phyloP scores from a whole-genome alignment of 2,113 vertebrate genomes.

The Nestor notabilis region DNA sequence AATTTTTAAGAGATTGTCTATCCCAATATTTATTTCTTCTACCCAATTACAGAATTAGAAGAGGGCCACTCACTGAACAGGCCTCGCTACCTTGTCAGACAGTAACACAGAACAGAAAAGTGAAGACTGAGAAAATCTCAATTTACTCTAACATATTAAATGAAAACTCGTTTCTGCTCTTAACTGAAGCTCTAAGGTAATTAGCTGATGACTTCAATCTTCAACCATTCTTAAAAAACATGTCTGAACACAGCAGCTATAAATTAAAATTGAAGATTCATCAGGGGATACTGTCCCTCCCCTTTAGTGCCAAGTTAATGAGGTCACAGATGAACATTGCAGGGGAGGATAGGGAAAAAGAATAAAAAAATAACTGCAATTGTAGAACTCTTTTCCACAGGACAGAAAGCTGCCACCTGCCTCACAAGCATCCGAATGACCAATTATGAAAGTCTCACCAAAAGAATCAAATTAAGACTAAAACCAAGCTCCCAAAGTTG shows the following conservation, averaged over 20 bases:
- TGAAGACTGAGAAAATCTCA: background rate
- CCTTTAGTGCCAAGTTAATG: conserved; percentile 10
- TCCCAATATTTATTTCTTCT: background rate
- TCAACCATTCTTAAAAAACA: background rate
- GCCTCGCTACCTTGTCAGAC: background rate
- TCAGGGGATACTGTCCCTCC: background rate
- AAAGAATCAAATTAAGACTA: background rate
- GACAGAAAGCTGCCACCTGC: background rate
- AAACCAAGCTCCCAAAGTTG: background rate
- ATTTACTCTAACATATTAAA: background rate
- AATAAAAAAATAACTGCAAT: background rate
- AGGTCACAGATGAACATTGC: conserved; percentile 22
- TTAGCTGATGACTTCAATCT: background rate
- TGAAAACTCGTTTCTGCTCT: background rate
- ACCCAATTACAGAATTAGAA: background rate
- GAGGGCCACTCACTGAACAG: background rate
- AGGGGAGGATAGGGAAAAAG: background rate
- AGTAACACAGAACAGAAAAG: background rate
- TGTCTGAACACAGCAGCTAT: background rate
- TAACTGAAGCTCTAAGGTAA: background rate
- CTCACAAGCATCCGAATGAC: rapidly evolving
- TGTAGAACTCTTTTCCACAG: background rate
- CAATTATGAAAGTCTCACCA: background rate
- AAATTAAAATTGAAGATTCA: conserved; percentile 10
- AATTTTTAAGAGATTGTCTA: background rate